phyloP scores from a whole-genome alignment of 2,888 invertebrate species.

The Mythimna loreyi region DNA sequence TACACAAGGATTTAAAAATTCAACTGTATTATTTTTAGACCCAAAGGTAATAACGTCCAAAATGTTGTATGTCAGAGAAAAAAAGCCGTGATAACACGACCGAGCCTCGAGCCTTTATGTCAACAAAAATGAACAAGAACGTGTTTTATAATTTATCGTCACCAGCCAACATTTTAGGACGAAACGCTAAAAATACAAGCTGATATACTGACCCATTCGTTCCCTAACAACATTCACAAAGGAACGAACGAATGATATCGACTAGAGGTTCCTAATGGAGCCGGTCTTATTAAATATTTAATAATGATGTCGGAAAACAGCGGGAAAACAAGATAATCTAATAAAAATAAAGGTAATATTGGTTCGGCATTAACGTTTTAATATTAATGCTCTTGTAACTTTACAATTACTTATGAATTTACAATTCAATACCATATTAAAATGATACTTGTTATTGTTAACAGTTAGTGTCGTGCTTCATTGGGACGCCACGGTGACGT shows the following conservation, averaged over 20 bases:
- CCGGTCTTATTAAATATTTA: conserved; percentile 65
- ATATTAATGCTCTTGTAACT: neutral
- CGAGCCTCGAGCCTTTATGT: conserved; percentile 51
- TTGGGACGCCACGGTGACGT: too few relatives aligned
- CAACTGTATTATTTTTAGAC: conserved; percentile 44
- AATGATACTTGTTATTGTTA: neutral
- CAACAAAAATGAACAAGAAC: conserved; percentile 59
- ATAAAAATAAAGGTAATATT: conserved; percentile 15
- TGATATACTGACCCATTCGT: conserved; percentile 53
- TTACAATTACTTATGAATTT: neutral
- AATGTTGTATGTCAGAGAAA: conserved; percentile 48
- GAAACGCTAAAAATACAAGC: conserved; percentile 55
- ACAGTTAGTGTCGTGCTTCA: too few relatives aligned
- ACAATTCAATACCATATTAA: neutral
- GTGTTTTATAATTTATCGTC: conserved; percentile 61
- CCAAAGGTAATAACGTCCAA: conserved; percentile 41
- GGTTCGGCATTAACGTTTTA: neutral
- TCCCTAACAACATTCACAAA: conserved; percentile 56
- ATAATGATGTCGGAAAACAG: conserved; percentile 54
- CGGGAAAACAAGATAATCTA: conserved; percentile 35
- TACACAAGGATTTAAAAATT: conserved; percentile 24
- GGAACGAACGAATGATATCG: conserved; percentile 45
- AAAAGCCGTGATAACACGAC: conserved; percentile 47
- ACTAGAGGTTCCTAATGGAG: conserved; percentile 54
- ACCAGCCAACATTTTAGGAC: conserved; percentile 54